These are phyloP conservation scores for Opisthocomus hoazin DNA, from an alignment of 2,113 vertebrate species.

Conservation along the genomic window DNA sequence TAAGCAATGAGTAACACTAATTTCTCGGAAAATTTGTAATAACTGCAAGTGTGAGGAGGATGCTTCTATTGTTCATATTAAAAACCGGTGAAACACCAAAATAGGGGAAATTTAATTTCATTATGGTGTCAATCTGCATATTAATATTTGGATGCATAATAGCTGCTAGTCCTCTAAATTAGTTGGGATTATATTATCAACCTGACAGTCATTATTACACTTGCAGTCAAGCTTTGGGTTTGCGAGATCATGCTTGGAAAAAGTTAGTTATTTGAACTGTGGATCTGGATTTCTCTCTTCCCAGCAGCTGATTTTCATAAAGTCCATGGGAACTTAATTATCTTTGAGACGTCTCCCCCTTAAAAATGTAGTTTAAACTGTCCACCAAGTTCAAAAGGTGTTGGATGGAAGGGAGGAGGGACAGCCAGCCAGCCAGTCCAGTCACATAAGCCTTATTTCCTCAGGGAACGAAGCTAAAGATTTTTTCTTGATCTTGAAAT, in stretches of 20 bases:
- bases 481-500: conserved; percentile 65
- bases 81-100: not conserved
- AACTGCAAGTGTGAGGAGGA: not conserved
- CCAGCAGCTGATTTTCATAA: conserved; percentile 53
- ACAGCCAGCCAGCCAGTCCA: conserved; percentile 45
- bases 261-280: conserved; percentile 12
- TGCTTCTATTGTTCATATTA: not conserved
- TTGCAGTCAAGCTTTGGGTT: not conserved
- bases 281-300: conserved; percentile 39
- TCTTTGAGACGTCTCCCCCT: conserved; percentile 39
- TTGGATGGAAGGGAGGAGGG: conserved; percentile 42
- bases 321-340: conserved; percentile 62
- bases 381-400: conserved; percentile 52
- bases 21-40: not conserved
- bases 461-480: conserved; percentile 38
- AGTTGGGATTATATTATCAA: not conserved
- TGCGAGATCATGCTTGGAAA: conserved; percentile 5
- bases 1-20: not conserved
- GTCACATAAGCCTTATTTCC: conserved; percentile 43
- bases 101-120: not conserved
- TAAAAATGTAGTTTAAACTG: conserved; percentile 41
- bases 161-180: not conserved
- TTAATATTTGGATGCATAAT: not conserved
- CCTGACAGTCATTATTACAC: not conserved
- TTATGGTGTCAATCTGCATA: not conserved